Evolutionary conservation across 2,113 vertebrate genomes (phyloP).

Genomic region (Malurus melanocephalus): DNA sequence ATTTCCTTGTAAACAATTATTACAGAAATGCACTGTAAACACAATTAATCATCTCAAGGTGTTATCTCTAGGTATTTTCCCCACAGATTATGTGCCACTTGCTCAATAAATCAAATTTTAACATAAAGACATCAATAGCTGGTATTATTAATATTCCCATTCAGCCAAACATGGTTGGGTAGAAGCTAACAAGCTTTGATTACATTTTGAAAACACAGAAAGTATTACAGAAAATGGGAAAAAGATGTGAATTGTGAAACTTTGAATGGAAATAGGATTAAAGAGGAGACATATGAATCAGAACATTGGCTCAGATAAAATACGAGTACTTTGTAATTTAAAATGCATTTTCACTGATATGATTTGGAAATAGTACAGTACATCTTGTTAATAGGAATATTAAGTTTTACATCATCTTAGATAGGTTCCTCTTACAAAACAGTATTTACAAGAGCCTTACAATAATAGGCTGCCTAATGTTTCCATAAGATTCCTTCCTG

Average conservation of each 20-base stretch:
- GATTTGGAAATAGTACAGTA: constrained; percentile 13
- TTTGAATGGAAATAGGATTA: constrained; percentile 37
- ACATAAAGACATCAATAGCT: constrained; percentile 63
- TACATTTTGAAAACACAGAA: constrained; percentile 44
- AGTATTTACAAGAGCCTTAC: constrained; percentile 44
- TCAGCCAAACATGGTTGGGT: constrained; percentile 27
- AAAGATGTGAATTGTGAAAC: constrained; percentile 34
- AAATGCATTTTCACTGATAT: constrained; percentile 24
- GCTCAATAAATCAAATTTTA: constrained; percentile 63
- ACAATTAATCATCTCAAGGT: constrained; percentile 69
- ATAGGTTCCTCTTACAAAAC: constrained; percentile 39
- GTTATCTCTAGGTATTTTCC: constrained; percentile 69
- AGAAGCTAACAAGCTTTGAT: constrained; percentile 55
- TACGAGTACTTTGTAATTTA: constrained; percentile 22
- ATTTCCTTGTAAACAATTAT: constrained; percentile 70
- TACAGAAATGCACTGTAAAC: constrained; percentile 65
- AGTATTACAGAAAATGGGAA: constrained; percentile 30
- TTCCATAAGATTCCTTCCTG: constrained; percentile 28
- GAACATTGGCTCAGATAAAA: constrained; percentile 33
- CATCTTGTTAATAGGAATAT: constrained; percentile 50
- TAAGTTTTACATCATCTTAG: constrained; percentile 51
- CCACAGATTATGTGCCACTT: constrained; percentile 55
- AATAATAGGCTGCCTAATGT: constrained; percentile 44
- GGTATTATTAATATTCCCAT: constrained; percentile 60
- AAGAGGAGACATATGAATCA: constrained; percentile 33